Conservation (phyloP, 2,888 invertebrate genomes). For the Branchellion lobata region DNA sequence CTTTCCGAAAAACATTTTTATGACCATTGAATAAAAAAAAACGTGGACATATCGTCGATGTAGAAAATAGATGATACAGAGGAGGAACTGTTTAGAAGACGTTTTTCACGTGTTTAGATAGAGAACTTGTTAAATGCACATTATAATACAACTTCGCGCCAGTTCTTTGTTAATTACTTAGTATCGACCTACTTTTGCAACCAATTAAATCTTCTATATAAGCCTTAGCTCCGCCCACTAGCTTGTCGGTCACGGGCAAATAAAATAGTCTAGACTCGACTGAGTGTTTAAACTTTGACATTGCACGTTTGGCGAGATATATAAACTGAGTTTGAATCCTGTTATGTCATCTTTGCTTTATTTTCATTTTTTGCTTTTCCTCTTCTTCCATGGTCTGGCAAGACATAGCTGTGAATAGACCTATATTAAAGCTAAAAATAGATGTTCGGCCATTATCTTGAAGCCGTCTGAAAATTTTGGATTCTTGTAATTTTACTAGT, state of each 20-base stretch:
- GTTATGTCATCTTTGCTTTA: neutral
- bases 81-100: no score
- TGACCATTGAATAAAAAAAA: no score
- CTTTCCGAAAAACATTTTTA: no score
- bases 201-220: neutral
- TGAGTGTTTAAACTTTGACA: neutral
- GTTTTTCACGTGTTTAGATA: no score
- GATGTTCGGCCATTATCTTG: neutral
- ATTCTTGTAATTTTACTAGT: neutral
- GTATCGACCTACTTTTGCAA: neutral
- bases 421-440: neutral
- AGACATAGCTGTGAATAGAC: neutral
- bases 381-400: neutral
- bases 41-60: no score
- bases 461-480: neutral
- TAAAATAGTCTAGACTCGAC: neutral
- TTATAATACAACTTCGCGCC: neutral
- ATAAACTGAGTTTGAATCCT: neutral
- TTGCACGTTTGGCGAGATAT: no score
- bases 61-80: no score
- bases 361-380: neutral
- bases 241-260: neutral
- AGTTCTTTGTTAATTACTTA: slow-evolving; percentile 4
- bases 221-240: neutral
- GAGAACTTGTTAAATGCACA: neutral